Evolutionary conservation across 2,888 invertebrate species (phyloP), one percentile per base, ranked within the genome.

Genomic region (Synanthedon tipuliformis): DNA sequence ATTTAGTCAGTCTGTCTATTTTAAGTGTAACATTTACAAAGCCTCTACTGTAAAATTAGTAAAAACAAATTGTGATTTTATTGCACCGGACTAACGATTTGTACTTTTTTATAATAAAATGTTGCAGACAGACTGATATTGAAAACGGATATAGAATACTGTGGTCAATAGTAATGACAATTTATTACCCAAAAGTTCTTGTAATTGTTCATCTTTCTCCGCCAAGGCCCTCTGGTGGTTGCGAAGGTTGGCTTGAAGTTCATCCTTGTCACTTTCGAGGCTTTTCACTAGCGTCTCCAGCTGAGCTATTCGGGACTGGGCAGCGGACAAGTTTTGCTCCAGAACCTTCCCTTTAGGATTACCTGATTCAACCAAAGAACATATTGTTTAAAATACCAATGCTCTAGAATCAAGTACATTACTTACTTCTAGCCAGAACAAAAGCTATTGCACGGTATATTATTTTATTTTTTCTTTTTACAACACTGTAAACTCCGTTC

Each of bases 181-280:
- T 2, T 12, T 59, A 73, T 66, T 53, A 87, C 87, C 87, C 56
- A 85, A 64, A 45, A 87, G 57, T 56, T 85, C 83, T 53, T 83
- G 78, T 4, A 87, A 63, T 59, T 84, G 86, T n/a, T 76, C 75
- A 16, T 85, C 83, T 57, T 71, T 75, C 61, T 84, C 81, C 0
- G 77, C 81, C 41, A 81, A 60, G n/a, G 68, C 76, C 41, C 85
- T 75, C 59, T 89, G 89, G n/a, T 86, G 88, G 53, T 90, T 89
- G 45, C 89, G 88, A 34, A 93, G 69, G 52, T 86, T 83, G 55
- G 91, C 90, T 40, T 92, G 92, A 60, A 94, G 91, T 41, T 90
- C 90, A 57, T 92, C 93, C 65, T 94, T 94, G 56, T 92, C 90
- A 1, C 72, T 71, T 64, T 91, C 89, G 58, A 92, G 71, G 16